Conservation (phyloP, 2,888 invertebrate species). For the Leptinotarsa tumamoca region DNA sequence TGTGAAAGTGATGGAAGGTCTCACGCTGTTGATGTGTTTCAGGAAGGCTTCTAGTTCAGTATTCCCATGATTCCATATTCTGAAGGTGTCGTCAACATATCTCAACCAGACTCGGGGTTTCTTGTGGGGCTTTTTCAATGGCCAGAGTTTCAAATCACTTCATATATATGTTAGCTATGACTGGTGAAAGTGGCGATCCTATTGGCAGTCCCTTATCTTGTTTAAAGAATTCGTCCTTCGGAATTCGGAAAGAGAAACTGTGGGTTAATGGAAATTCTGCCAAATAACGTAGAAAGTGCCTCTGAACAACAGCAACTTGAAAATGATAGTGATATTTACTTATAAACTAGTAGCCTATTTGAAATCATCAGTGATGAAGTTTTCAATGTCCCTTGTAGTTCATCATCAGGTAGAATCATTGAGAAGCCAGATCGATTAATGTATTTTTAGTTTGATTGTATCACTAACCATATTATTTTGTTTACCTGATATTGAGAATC, state of each 20-base stretch:
- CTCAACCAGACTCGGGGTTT: too few species aligned
- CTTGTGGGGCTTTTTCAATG: too few species aligned
- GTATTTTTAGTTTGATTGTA: neutral
- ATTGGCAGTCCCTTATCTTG: too few species aligned
- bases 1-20: too few species aligned
- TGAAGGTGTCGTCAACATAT: too few species aligned
- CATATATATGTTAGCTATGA: too few species aligned
- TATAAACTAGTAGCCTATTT: neutral
- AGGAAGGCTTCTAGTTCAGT: too few species aligned
- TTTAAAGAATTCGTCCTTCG: too few species aligned
- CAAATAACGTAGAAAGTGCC: neutral
- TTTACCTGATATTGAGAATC: neutral
- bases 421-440: neutral
- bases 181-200: too few species aligned
- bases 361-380: neutral
- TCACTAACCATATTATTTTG: neutral
- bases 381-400: neutral
- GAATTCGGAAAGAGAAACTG: neutral
- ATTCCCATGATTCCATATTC: too few species aligned
- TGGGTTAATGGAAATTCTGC: constrained; percentile 6
- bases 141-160: too few species aligned
- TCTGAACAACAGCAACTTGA: neutral
- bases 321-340: neutral
- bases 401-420: neutral
- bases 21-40: too few species aligned